A percentile compares a stretch with the other conserved stretches of the same genome.
Conservation (phyloP, 2,888 invertebrate species). For the Iselma pallidipennis region DNA sequence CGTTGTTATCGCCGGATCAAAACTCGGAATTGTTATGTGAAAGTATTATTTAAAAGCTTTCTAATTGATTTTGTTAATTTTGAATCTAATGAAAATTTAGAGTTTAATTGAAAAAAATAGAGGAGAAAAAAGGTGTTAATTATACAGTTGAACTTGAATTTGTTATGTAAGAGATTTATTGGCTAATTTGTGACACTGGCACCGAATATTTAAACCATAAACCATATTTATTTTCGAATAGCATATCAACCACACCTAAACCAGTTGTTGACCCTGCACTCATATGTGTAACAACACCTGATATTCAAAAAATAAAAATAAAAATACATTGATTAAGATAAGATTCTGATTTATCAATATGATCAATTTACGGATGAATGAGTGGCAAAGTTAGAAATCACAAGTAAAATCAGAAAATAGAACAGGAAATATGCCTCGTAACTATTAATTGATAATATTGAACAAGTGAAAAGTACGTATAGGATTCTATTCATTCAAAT, state of each 20-base stretch:
- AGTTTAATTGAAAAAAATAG: not conserved
- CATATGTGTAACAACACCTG: too few relatives aligned
- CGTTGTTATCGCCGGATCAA: not conserved
- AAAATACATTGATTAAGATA: too few relatives aligned
- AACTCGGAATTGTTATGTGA: slow-evolving; percentile 1
- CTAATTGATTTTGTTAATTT: slow-evolving; percentile 3
- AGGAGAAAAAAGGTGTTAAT: too few relatives aligned
- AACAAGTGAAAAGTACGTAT: not conserved
- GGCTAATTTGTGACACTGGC: not conserved
- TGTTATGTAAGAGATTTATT: not conserved
- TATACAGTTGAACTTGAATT: not conserved
- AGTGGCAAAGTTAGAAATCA: too few relatives aligned
- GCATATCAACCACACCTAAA: slow-evolving; percentile 13
- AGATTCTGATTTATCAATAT: too few relatives aligned
- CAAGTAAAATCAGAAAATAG: not conserved
- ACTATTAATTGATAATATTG: not conserved
- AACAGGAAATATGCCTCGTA: not conserved
- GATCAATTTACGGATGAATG: not conserved
- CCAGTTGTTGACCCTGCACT: slow-evolving; percentile 17
- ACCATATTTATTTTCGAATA: not conserved
- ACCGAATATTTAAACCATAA: not conserved
- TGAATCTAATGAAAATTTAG: not conserved
- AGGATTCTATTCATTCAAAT: not conserved
- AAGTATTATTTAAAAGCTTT: slow-evolving; percentile 3
- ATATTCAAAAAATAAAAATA: too few relatives aligned